phyloP scores from a whole-genome alignment of 1,140 invertebrate genomes.

The Latrodectus geometricus region DNA sequence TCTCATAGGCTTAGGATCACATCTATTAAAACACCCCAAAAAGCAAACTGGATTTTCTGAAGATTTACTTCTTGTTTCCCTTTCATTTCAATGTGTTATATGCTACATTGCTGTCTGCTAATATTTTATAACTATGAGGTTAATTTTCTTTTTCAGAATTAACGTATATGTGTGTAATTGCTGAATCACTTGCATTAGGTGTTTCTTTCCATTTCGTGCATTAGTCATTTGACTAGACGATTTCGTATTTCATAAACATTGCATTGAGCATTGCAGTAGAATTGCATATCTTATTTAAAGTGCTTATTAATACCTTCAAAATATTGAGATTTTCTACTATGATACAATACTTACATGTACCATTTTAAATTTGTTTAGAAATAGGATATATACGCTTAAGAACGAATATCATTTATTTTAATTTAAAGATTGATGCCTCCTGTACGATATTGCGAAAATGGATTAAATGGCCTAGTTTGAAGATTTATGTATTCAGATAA shows the following conservation, averaged over 20 bases:
- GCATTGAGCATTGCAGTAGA: not conserved
- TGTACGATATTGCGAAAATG: no score
- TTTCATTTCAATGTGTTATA: not conserved
- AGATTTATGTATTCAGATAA: no score
- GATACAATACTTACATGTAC: no score
- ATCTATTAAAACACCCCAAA: conserved; percentile 35
- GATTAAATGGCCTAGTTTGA: no score
- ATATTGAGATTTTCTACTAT: no score
- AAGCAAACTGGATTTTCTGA: not conserved
- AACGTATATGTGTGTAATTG: not conserved
- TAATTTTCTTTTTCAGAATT: not conserved
- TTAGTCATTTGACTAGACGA: not conserved
- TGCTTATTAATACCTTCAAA: no score
- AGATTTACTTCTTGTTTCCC: not conserved
- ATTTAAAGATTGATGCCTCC: no score
- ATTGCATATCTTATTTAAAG: no score
- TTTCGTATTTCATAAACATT: not conserved
- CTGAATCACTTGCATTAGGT: not conserved
- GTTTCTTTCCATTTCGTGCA: not conserved
- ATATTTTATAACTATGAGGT: no score
- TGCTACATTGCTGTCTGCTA: not conserved
- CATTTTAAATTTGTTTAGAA: no score
- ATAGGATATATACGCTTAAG: no score
- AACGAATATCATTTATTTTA: no score
- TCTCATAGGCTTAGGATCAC: conserved; percentile 42